phyloP scores from a whole-genome alignment of 53 echinoderm and acorn worm species.

The Holothuria scabra region DNA sequence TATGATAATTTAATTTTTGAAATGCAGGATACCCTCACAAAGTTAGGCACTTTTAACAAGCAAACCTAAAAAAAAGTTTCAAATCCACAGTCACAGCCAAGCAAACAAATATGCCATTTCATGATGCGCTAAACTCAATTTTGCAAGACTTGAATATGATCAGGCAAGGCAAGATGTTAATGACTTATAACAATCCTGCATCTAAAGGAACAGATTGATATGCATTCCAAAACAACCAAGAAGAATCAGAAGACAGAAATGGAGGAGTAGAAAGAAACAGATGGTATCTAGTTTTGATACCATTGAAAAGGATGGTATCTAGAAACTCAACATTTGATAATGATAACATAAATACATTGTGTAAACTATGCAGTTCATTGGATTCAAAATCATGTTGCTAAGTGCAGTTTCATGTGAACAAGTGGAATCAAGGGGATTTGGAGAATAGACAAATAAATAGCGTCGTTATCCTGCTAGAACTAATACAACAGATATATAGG shows the following conservation, averaged over 20 bases:
- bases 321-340: no score
- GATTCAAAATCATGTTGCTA: no score
- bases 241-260: not conserved
- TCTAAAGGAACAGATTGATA: conserved; percentile 6
- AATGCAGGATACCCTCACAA: conserved; percentile 32
- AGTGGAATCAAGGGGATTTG: no score
- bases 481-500: no score
- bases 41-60: conserved; percentile 41
- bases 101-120: conserved; percentile 41
- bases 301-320: no score
- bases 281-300: no score
- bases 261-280: not conserved
- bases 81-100: conserved; percentile 23
- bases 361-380: no score
- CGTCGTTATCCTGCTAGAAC: no score
- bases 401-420: no score
- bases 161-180: conserved; percentile 19
- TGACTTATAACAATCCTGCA: not conserved
- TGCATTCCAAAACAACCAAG: conserved; percentile 35
- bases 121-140: conserved; percentile 21
- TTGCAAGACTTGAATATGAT: conserved; percentile 34
- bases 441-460: no score
- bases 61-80: conserved; percentile 21
- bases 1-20: no score
- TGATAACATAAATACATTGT: no score